phyloP scores from a whole-genome alignment of 2,888 invertebrate species.

The Leptinotarsa juncta region DNA sequence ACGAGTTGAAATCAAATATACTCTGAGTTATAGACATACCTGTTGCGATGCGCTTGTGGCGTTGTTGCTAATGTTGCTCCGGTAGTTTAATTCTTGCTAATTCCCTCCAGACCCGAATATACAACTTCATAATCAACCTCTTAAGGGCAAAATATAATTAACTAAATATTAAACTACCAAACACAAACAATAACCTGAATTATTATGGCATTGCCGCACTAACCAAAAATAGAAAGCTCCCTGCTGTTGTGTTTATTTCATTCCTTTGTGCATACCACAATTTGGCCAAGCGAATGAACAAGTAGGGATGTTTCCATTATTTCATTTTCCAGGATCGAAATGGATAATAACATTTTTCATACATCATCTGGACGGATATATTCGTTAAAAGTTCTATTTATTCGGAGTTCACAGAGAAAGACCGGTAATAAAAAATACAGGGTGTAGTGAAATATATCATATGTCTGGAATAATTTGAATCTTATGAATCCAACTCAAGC shows the following conservation, averaged over 20 bases:
- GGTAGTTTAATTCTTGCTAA: conserved; percentile 19
- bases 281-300: background rate
- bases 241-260: conserved; percentile 12
- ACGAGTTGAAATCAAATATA: background rate
- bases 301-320: conserved; percentile 3
- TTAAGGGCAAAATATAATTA: conserved; percentile 30
- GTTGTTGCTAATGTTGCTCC: conserved; percentile 20
- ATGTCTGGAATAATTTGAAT: too few species aligned
- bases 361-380: too few species aligned
- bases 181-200: conserved; percentile 32
- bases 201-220: conserved; percentile 26
- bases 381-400: background rate
- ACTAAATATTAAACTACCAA: conserved; percentile 25
- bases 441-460: too few species aligned
- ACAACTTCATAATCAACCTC: conserved; percentile 32
- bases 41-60: conserved; percentile 7
- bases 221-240: conserved; percentile 28
- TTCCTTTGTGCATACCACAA: conserved; percentile 13
- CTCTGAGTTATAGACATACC: background rate
- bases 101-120: conserved; percentile 25
- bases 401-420: background rate
- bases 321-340: conserved; percentile 2
- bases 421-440: too few species aligned
- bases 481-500: too few species aligned
- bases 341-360: background rate